Percentiles rank a stretch among this genome's conserved stretches.
Evolutionary conservation across 1,140 invertebrate genomes (phyloP).

Genomic region (Neocloeon triangulifer): DNA sequence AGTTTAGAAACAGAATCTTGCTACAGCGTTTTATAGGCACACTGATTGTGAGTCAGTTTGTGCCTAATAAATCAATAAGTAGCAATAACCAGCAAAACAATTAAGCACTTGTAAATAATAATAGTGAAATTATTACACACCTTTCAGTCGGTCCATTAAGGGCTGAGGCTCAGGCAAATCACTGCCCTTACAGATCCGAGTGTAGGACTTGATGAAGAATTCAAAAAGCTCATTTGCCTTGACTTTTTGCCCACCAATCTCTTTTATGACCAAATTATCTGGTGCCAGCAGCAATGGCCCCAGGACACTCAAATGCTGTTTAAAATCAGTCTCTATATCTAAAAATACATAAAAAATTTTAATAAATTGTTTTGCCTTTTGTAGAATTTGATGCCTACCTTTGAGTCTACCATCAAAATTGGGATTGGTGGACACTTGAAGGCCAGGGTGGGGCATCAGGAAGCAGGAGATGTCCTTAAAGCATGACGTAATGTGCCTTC

Average conservation of each 20-base stretch:
- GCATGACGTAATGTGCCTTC: conserved; percentile 84
- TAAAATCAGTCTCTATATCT: conserved; percentile 91
- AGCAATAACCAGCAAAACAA: too few species aligned
- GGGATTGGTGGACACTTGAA: conserved; percentile 88
- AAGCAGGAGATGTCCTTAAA: conserved; percentile 92
- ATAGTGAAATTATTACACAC: too few species aligned
- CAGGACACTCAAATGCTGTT: conserved; percentile 56
- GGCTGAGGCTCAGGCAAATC: conserved; percentile 96
- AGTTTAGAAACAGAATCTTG: too few species aligned
- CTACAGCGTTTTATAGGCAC: too few species aligned
- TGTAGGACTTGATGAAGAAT: conserved; percentile 96
- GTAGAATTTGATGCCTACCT: too few species aligned
- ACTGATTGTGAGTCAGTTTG: too few species aligned
- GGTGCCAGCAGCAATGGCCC: conserved; percentile 75
- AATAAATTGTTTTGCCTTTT: too few species aligned
- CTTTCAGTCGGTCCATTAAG: conserved; percentile 89
- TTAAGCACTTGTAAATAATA: too few species aligned
- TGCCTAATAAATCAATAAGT: too few species aligned
- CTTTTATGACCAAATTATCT: conserved; percentile 82
- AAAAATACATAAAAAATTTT: conserved; percentile 15
- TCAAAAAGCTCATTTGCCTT: conserved; percentile 80
- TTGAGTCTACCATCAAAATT: conserved; percentile 81
- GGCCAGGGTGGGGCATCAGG: conserved; percentile 93
- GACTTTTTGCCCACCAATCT: conserved; percentile 84
- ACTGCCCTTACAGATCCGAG: conserved; percentile 89